A percentile compares a stretch with the other conserved stretches of the same genome.
phyloP scores from a whole-genome alignment of 2,888 invertebrate genomes.

The Drosophila merina region DNA sequence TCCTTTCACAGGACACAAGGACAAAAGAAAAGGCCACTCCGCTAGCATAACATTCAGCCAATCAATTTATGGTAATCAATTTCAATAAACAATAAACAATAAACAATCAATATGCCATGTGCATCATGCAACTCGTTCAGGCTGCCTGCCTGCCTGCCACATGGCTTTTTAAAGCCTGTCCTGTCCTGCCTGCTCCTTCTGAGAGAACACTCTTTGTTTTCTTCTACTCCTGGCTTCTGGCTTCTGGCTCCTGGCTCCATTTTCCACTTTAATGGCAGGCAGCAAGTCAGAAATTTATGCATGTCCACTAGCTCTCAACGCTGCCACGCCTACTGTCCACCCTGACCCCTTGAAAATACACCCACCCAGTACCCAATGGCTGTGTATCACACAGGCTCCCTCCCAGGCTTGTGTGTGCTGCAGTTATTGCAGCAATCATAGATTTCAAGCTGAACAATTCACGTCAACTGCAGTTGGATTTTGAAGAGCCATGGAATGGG shows the following conservation, averaged over 20 bases:
- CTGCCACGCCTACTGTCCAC: conserved; percentile 22
- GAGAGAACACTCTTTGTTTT: neutral
- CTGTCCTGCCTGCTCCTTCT: neutral
- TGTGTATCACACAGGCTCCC: conserved; percentile 1
- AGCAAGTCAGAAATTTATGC: conserved; percentile 68
- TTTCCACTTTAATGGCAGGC: conserved; percentile 50
- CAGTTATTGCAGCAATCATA: conserved; percentile 72
- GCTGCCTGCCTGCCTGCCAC: conserved; percentile 14
- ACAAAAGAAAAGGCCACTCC: conserved; percentile 10
- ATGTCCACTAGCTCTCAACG: conserved; percentile 57
- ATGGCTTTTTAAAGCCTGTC: conserved; percentile 28
- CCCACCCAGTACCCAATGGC: too few species aligned
- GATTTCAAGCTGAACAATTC: conserved; percentile 76
- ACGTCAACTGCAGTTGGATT: conserved; percentile 74
- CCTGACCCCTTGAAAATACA: neutral
- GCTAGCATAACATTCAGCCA: conserved; percentile 39
- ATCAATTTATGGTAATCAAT: conserved; percentile 75
- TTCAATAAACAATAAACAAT: conserved; percentile 62
- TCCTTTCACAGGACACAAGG: neutral
- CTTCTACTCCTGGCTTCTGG: neutral
- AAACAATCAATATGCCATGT: conserved; percentile 67
- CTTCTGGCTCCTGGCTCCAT: conserved; percentile 31
- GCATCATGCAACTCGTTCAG: conserved; percentile 38
- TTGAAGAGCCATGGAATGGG: conserved; percentile 58
- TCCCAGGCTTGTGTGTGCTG: conserved; percentile 10